Percentiles rank a stretch among this genome's conserved stretches.
Conservation (phyloP, 1,140 invertebrate species). For the Heliconius hermathena region DNA sequence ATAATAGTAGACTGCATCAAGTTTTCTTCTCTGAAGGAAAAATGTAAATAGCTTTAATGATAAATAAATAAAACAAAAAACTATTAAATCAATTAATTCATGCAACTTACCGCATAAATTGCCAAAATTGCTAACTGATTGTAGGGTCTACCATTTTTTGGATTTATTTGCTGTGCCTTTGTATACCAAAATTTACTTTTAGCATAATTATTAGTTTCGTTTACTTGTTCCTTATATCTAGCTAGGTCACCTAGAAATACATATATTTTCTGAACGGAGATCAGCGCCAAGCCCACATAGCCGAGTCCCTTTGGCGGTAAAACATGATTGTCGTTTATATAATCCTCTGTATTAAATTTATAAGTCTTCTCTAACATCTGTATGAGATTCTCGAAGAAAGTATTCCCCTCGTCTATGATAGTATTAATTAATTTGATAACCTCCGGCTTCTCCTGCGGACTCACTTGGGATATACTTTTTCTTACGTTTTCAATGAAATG, state of each 20-base stretch:
- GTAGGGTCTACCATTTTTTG: conserved; percentile 96
- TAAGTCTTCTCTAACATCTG: conserved; percentile 88
- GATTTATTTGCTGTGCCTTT: conserved; percentile 96
- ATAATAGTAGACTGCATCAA: conserved; percentile 98
- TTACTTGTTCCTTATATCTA: conserved; percentile 93
- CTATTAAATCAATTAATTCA: background rate
- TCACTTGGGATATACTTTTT: conserved; percentile 83
- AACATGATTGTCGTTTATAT: conserved; percentile 81
- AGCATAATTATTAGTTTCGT: conserved; percentile 92
- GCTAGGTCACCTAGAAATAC: conserved; percentile 95
- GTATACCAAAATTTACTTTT: conserved; percentile 95
- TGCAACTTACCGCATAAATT: conserved; percentile 90
- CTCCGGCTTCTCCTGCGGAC: conserved; percentile 82
- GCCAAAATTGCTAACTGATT: conserved; percentile 97
- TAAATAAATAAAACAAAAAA: conserved; percentile 3
- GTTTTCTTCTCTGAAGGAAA: conserved; percentile 89
- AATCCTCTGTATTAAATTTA: conserved; percentile 87
- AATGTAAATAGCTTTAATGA: conserved; percentile 7
- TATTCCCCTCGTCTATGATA: conserved; percentile 91
- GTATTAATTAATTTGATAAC: conserved; percentile 86
- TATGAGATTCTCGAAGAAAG: conserved; percentile 90
- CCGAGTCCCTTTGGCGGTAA: conserved; percentile 84
- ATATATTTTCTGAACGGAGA: conserved; percentile 93
- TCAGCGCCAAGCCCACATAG: conserved; percentile 88
- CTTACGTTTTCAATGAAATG: conserved; percentile 93